phyloP scores from a whole-genome alignment of 2,888 invertebrate species.

The Macaria notata region DNA sequence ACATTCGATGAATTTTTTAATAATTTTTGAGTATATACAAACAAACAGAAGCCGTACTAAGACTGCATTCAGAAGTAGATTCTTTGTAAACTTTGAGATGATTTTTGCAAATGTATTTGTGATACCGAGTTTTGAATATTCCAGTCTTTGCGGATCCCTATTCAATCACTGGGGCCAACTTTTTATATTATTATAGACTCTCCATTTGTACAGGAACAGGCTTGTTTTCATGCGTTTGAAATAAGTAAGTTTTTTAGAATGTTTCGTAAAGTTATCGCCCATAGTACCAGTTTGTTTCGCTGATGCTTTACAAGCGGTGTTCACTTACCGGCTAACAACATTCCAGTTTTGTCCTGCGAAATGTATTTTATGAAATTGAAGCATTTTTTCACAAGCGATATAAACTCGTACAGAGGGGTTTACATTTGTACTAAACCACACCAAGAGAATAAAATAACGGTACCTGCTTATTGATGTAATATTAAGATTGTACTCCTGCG shows the following conservation, averaged over 20 bases:
- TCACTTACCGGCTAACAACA: too few species aligned
- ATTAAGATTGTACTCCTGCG: slow-evolving; percentile 38
- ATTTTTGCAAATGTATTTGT: slow-evolving; percentile 53
- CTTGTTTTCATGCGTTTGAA: slow-evolving; percentile 27
- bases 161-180: slow-evolving; percentile 74
- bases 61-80: slow-evolving; percentile 71
- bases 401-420: slow-evolving; percentile 7
- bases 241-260: slow-evolving; percentile 26
- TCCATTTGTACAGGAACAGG: slow-evolving; percentile 29
- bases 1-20: slow-evolving; percentile 61
- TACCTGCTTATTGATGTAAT: slow-evolving; percentile 71
- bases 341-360: too few species aligned
- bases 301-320: neutral
- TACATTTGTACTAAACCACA: slow-evolving; percentile 37
- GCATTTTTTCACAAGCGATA: neutral
- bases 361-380: too few species aligned
- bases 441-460: slow-evolving; percentile 58
- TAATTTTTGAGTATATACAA: slow-evolving; percentile 67
- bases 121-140: slow-evolving; percentile 68
- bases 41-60: slow-evolving; percentile 67
- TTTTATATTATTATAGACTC: slow-evolving; percentile 64
- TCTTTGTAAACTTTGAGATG: slow-evolving; percentile 61
- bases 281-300: slow-evolving; percentile 8
- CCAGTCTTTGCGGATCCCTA: slow-evolving; percentile 72
- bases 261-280: slow-evolving; percentile 1